phyloP scores from a whole-genome alignment of 1,140 invertebrate genomes.

The Hirudo medicinalis region DNA sequence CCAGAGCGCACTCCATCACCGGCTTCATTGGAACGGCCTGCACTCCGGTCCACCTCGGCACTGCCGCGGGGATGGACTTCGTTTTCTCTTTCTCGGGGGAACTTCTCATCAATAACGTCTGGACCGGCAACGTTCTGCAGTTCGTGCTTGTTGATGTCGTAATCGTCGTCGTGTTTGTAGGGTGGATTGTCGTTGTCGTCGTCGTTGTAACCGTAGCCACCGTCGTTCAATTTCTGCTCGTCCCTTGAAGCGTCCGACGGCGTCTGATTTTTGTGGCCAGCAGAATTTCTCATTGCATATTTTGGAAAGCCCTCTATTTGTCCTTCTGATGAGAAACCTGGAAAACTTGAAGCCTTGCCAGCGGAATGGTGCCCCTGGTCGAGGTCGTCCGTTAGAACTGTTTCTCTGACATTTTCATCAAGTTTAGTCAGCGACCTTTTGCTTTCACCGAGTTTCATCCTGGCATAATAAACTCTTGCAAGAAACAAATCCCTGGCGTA shows the following conservation, averaged over 20 bases:
- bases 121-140: neutral
- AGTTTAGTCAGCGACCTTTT: neutral
- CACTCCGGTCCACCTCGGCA: neutral
- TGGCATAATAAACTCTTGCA: conserved; percentile 55
- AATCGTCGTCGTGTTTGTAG: neutral
- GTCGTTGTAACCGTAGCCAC: neutral
- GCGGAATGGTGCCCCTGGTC: neutral
- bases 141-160: neutral
- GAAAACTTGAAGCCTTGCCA: neutral
- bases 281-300: no score
- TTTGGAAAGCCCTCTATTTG: no score
- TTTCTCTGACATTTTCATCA: neutral
- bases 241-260: neutral
- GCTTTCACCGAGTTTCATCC: neutral
- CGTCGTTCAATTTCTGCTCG: neutral
- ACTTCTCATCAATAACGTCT: neutral
- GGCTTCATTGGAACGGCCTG: no score
- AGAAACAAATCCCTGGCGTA: conserved; percentile 81
- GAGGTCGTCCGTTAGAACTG: neutral
- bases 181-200: neutral
- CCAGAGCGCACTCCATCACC: neutral
- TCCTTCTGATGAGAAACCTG: no score
- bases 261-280: no score
- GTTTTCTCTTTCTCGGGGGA: neutral
- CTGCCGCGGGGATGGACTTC: neutral